These are phyloP conservation scores for Drosophila colorata DNA, from an alignment of 2,888 invertebrate genomes.

Conservation along the genomic window DNA sequence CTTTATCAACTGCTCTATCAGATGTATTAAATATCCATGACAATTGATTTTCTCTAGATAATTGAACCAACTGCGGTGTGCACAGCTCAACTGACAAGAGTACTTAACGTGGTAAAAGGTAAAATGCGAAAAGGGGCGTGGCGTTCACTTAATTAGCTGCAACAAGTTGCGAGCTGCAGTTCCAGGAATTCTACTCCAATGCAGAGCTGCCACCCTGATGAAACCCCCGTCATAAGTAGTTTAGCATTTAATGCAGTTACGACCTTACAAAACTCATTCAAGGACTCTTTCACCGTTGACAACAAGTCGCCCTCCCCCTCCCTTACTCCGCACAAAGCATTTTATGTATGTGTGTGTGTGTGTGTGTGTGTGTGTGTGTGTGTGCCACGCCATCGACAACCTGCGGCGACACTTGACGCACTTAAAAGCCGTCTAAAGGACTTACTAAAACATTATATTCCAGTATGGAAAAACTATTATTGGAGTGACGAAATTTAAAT, in stretches of 20 bases:
- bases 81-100: constrained; percentile 4
- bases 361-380: constrained; percentile 17
- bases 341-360: constrained; percentile 15
- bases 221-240: constrained; percentile 22
- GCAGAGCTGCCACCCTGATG: background rate
- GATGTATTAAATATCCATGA: background rate
- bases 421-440: constrained; percentile 10
- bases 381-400: constrained; percentile 19
- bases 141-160: constrained; percentile 11
- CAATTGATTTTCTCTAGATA: background rate
- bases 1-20: background rate
- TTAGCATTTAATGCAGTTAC: constrained; percentile 38
- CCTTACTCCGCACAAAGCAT: no score
- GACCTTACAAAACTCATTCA: constrained; percentile 18
- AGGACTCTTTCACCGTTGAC: constrained; percentile 1
- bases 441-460: constrained; percentile 1
- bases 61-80: constrained; percentile 9
- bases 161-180: constrained; percentile 21
- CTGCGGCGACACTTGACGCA: constrained; percentile 36
- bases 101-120: background rate
- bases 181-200: background rate
- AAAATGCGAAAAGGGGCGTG: background rate
- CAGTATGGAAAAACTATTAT: background rate
- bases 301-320: constrained; percentile 3
- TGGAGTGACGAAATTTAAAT: background rate